Percentiles rank a stretch among this genome's conserved stretches.
Evolutionary conservation across 2,113 vertebrate species (phyloP).

Genomic region (Albula goreensis): DNA sequence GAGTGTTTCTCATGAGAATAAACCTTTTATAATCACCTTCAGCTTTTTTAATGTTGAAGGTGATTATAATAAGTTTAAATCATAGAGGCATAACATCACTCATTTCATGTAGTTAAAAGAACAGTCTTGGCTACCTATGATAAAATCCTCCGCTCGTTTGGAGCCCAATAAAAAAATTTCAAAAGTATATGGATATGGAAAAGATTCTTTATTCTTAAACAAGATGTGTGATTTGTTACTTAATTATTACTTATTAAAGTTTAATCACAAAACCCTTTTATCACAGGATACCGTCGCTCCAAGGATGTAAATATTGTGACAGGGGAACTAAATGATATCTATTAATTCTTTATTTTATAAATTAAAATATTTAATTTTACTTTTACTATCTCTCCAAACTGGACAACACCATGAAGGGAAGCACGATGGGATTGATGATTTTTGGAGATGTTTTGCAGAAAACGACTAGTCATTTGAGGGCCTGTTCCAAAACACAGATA

Average conservation of each 20-base stretch:
- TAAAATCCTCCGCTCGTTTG: background rate
- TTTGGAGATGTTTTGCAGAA: too few relatives aligned
- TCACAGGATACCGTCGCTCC: background rate
- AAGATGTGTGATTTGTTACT: background rate
- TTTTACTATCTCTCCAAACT: too few relatives aligned
- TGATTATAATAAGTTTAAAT: too few relatives aligned
- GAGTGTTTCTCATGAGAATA: too few relatives aligned
- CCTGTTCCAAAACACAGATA: background rate
- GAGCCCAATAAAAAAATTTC: background rate
- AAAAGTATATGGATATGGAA: background rate
- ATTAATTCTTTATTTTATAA: too few relatives aligned
- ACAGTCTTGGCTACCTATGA: background rate
- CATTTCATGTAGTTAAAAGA: background rate
- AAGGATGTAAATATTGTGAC: background rate
- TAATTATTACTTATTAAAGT: background rate
- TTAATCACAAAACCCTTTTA: background rate
- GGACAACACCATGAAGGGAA: too few relatives aligned
- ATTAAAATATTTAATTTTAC: too few relatives aligned
- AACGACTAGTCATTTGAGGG: too few relatives aligned
- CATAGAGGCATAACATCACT: background rate
- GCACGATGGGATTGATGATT: too few relatives aligned
- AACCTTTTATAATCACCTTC: too few relatives aligned
- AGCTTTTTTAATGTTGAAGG: too few relatives aligned
- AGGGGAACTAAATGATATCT: too few relatives aligned
- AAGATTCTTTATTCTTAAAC: background rate